Percentiles rank a stretch among this genome's conserved stretches.
phyloP scores from a whole-genome alignment of 1,140 invertebrate genomes.

The Saxidomus purpurata region DNA sequence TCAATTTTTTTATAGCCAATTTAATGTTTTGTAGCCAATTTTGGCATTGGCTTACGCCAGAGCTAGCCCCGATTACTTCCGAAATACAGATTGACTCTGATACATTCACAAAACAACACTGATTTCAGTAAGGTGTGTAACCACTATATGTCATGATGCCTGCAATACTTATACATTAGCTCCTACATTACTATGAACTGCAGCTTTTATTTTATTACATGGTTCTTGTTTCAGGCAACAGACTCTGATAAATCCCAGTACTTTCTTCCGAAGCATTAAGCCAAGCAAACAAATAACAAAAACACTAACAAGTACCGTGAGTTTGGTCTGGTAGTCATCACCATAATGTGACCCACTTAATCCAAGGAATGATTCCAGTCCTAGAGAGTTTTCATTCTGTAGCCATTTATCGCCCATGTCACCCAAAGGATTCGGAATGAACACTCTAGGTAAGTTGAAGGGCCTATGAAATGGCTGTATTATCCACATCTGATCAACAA shows the following conservation, averaged over 20 bases:
- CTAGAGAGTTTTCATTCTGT: slow-evolving; percentile 47
- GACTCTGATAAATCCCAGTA: slow-evolving; percentile 43
- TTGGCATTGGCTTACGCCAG: no score
- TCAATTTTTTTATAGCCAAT: no score
- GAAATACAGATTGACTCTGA: no score
- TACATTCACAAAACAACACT: no score
- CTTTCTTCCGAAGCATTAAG: slow-evolving; percentile 58
- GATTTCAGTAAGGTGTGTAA: no score
- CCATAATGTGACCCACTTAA: slow-evolving; percentile 72
- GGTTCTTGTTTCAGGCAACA: slow-evolving; percentile 62
- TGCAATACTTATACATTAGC: not conserved
- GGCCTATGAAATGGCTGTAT: slow-evolving; percentile 78
- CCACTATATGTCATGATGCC: no score
- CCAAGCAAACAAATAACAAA: slow-evolving; percentile 72
- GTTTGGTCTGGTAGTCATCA: slow-evolving; percentile 72
- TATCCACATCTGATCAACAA: slow-evolving; percentile 78
- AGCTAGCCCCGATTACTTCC: no score
- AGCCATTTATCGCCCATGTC: slow-evolving; percentile 68
- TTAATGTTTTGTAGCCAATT: no score
- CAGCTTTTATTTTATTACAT: slow-evolving; percentile 60
- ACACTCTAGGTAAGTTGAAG: slow-evolving; percentile 68
- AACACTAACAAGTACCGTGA: slow-evolving; percentile 73
- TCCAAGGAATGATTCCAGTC: slow-evolving; percentile 63
- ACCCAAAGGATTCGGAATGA: slow-evolving; percentile 72
- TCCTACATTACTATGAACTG: slow-evolving; percentile 27